Conservation (phyloP, 2,888 invertebrate genomes). For the Lasioglossum pauxillum region DNA sequence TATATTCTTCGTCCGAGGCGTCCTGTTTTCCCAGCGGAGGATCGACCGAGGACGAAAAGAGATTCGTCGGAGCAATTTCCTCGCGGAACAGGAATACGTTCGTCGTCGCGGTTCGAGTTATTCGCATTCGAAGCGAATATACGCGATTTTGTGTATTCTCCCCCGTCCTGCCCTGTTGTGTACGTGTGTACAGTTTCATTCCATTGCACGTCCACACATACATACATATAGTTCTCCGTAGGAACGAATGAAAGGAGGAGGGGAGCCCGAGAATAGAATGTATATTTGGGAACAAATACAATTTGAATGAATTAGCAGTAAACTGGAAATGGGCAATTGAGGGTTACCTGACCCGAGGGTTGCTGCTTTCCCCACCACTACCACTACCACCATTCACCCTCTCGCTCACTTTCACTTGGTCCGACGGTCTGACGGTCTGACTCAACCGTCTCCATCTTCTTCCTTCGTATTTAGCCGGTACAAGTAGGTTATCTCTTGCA, state of each 20-base stretch:
- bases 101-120: slow-evolving; percentile 16
- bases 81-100: slow-evolving; percentile 4
- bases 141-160: slow-evolving; percentile 13
- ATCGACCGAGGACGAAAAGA: slow-evolving; percentile 9
- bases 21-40: not conserved
- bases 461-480: slow-evolving; percentile 29
- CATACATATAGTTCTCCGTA: not conserved
- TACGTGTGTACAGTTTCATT: slow-evolving; percentile 10
- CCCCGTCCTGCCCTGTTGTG: not conserved
- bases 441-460: slow-evolving; percentile 31
- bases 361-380: slow-evolving; percentile 43
- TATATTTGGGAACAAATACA: slow-evolving; percentile 82
- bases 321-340: slow-evolving; percentile 80
- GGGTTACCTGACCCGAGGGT: slow-evolving; percentile 73
- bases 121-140: slow-evolving; percentile 24
- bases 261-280: slow-evolving; percentile 71
- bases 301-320: slow-evolving; percentile 84
- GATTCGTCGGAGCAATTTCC: slow-evolving; percentile 8
- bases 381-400: not conserved
- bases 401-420: slow-evolving; percentile 55
- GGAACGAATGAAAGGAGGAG: slow-evolving; percentile 31
- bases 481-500: slow-evolving; percentile 20
- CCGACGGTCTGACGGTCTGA: slow-evolving; percentile 6
- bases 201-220: not conserved
- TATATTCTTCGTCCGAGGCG: not conserved